Evolutionary conservation across 2,113 vertebrate genomes (phyloP).

Genomic region (Patagioenas fasciata): DNA sequence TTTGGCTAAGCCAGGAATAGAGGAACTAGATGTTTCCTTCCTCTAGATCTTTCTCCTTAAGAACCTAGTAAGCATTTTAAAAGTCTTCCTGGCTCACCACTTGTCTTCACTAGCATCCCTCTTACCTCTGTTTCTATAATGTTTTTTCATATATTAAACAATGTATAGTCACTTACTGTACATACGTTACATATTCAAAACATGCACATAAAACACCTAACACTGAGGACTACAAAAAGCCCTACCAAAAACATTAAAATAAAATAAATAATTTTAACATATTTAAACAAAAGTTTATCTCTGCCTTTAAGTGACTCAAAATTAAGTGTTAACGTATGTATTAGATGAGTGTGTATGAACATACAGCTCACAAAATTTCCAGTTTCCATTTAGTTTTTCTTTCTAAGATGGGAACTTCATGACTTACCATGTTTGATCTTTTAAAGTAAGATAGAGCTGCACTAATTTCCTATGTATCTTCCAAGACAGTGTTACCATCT

Average conservation of each 20-base stretch:
- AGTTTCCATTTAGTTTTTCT: neutral
- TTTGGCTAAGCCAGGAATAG: neutral
- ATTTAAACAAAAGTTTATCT: neutral
- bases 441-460: neutral
- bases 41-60: neutral
- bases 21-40: neutral
- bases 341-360: neutral
- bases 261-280: neutral
- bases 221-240: neutral
- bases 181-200: neutral
- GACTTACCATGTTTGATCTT: neutral
- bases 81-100: neutral
- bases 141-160: neutral
- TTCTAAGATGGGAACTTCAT: neutral
- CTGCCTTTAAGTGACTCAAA: neutral
- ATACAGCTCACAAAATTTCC: neutral
- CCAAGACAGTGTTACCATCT: neutral
- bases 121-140: neutral
- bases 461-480: neutral
- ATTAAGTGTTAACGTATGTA: neutral
- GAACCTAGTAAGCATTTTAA: neutral
- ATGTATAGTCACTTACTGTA: neutral
- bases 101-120: neutral
- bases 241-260: neutral
- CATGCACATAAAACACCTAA: neutral